Conservation (phyloP, 2,888 invertebrate genomes). For the Acanthosepion pharaonis region DNA sequence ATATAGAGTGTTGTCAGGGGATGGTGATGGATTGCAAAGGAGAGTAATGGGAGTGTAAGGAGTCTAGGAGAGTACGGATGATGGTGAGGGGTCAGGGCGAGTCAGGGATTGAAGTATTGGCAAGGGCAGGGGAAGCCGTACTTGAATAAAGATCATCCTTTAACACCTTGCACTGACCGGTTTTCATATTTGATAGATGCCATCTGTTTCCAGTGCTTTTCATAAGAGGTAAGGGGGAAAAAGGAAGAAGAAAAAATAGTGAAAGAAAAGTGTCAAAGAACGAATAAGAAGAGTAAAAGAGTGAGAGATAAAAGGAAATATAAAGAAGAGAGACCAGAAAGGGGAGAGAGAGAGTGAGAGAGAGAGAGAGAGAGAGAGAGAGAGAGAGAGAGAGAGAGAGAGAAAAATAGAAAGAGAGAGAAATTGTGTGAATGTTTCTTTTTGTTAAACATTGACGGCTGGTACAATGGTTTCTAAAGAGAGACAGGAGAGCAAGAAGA, state of each 20-base stretch:
- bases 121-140: neutral
- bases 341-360: neutral
- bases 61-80: neutral
- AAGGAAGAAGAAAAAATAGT: neutral
- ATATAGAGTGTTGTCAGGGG: neutral
- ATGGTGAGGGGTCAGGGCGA: neutral
- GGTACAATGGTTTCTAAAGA: too few relatives aligned
- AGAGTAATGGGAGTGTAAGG: neutral
- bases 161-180: slow-evolving; percentile 33
- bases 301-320: neutral
- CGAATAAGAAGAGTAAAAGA: neutral
- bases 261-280: neutral
- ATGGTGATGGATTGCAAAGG: neutral
- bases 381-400: neutral
- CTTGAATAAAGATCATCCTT: slow-evolving; percentile 33
- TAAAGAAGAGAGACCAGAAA: neutral
- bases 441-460: too few relatives aligned
- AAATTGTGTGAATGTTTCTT: neutral
- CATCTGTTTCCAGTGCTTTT: neutral
- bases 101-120: neutral
- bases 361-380: neutral
- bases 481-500: too few relatives aligned
- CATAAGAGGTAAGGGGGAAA: neutral
- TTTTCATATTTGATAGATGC: slow-evolving; percentile 21
- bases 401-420: neutral